Base-by-base conservation (phyloP, 2,888 invertebrate genomes). In the Cheilosia urbana region DNA sequence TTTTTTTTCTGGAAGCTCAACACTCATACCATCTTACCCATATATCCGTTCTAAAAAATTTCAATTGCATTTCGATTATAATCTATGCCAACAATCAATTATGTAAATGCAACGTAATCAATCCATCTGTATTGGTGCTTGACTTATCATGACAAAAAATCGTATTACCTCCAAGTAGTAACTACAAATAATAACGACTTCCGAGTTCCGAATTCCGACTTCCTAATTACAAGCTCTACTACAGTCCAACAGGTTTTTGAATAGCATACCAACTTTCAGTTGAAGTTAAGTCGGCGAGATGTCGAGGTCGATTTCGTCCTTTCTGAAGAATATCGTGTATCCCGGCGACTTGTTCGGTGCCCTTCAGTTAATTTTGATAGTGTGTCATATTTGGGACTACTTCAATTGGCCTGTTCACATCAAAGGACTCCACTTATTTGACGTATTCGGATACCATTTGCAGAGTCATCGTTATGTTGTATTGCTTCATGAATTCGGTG, bases 401-500 rank as follows among this genome's bases (percentile, higher is more conserved):
- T n/a, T 57, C 75, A 4, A 13, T 19, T 30, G 34, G 65, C 4
- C 15, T 75, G 13, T 24, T 75, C 3, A 53, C 11, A 0, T 19
- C 47, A 1, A 24, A 53, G 0, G 19, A 30, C 4, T 34, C 37
- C 1, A 34, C 37, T 0, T 71, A 47, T 17, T 24, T 71, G 2
- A 15, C 49, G 9, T 51, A 51, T 17, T 57, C 45, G 9, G 21
- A 13, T 4, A 34, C 19, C 6, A 1, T 69, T n/a, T 13, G 9
- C 3, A 34, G 60, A 19, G 47, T 60, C 5, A 51, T 17, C 13
- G 2, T 27, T 51, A n/a, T 27, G 13, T 0, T 13, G 5, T 63
- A 7, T 2, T 1, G 24, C 37, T 89, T 89, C 17, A 0, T 71
- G 0, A 88, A 83, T 4, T 87, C 87, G 27, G 57, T 80, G 24